Conservation (phyloP, 1,140 invertebrate genomes). For the Lysiphlebus fabarum region DNA sequence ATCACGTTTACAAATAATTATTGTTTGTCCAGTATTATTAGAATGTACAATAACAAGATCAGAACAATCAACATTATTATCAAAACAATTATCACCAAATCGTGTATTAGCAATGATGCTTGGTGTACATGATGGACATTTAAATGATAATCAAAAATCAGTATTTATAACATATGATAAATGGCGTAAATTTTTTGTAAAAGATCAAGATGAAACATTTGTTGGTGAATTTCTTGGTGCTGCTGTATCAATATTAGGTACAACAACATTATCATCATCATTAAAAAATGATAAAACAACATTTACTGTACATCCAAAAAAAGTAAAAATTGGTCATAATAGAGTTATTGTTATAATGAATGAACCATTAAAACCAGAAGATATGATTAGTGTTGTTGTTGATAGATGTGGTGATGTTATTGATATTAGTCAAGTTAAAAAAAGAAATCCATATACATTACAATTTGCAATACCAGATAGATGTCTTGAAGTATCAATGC, state of each 20-base stretch:
- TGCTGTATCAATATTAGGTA: constrained; percentile 71
- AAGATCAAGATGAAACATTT: constrained; percentile 76
- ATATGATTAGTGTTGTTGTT: constrained; percentile 70
- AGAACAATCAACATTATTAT: constrained; percentile 57
- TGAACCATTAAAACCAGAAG: constrained; percentile 70
- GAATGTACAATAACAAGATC: constrained; percentile 59
- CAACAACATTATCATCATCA: constrained; percentile 56
- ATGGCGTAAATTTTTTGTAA: constrained; percentile 73
- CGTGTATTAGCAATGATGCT: constrained; percentile 75
- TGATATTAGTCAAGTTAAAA: constrained; percentile 70
- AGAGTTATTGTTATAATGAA: constrained; percentile 76
- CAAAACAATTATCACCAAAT: constrained; percentile 64
- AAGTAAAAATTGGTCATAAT: constrained; percentile 78
- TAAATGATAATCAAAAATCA: constrained; percentile 61
- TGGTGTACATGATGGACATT: constrained; percentile 65
- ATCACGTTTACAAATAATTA: constrained; percentile 72
- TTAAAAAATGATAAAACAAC: constrained; percentile 60
- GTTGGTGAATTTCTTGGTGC: constrained; percentile 75
- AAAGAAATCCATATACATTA: constrained; percentile 75
- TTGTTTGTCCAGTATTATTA: constrained; percentile 72
- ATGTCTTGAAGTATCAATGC: constrained; percentile 76
- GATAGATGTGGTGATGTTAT: constrained; percentile 76
- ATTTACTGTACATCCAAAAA: constrained; percentile 76
- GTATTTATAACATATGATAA: constrained; percentile 68
- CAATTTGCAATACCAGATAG: constrained; percentile 75